Evolutionary conservation across 2,888 invertebrate genomes (phyloP), one percentile per base, ranked within the genome.

Genomic region (Catocala nupta): DNA sequence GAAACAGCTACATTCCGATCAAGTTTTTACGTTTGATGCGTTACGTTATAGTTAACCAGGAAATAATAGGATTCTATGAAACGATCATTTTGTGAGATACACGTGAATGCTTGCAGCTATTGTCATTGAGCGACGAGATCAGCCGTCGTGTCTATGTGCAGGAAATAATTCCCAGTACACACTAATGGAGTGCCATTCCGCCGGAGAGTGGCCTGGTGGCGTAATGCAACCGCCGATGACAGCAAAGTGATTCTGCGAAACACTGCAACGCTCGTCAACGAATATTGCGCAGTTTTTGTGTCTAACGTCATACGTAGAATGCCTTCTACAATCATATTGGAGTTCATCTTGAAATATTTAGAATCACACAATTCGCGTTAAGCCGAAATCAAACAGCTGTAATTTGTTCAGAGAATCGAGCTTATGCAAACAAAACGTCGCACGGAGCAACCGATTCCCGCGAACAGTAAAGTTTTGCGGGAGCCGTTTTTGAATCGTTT

Each of bases 371-470:
- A 70, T 81, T 82, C 77, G 76, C 71, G 70, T 71, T 77, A 80
- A 78, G 70, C 68, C 71, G 68, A 77, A 77, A 76, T 79, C 80
- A 65, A 80, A 77, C 91, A 88, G 90, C 87, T 90, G 90, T 82
- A 80, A 84, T 85, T 81, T 77, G 85, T 91, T 90, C 90, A 82
- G 71, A 78, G 88, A 89, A 91, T 80, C 77, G 71, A 60, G 83
- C 80, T 86, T 83, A 84, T 77, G 86, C 91, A 91, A 91, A 92
- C 91, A 91, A 87, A 81, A 81, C 88, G 87, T 87, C 87, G 84
- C 81, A 73, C 70, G 68, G 73, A 81, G 80, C 82, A 77, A 83
- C 81, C 81, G 84, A 85, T 91, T 91, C 87, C 84, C 73, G 84
- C 73, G 84, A 90, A 88, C 85, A 84, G 85, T 89, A 84, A 89